These are phyloP conservation scores for Silvanus unidentatus DNA, from an alignment of 2,888 invertebrate species.

Conservation along the genomic window DNA sequence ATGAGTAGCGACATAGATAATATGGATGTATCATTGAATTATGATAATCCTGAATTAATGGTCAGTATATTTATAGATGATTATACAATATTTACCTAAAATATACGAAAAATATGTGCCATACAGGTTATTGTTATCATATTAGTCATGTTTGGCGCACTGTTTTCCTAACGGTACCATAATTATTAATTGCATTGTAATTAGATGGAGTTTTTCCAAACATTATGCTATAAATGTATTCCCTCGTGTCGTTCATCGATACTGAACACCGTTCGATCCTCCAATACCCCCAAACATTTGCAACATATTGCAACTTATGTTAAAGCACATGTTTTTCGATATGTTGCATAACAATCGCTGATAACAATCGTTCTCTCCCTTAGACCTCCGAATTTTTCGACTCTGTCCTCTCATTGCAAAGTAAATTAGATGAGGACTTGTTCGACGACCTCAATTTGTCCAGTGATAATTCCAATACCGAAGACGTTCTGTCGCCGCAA, in stretches of 20 bases:
- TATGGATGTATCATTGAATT: constrained; percentile 38
- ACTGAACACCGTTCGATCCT: too few species aligned
- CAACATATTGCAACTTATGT: neutral
- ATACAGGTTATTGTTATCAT: too few species aligned
- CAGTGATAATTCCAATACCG: constrained; percentile 33
- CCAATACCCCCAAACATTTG: too few species aligned
- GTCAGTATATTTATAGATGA: constrained; percentile 26
- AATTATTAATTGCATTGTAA: too few species aligned
- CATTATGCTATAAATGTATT: too few species aligned
- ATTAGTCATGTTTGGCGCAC: too few species aligned
- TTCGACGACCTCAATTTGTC: constrained; percentile 37
- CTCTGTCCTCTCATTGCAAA: constrained; percentile 58
- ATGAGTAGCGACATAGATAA: constrained; percentile 35
- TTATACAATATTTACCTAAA: too few species aligned
- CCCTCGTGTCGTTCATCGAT: too few species aligned
- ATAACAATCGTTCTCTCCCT: neutral
- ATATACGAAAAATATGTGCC: too few species aligned
- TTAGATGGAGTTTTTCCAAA: too few species aligned
- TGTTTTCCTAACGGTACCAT: too few species aligned
- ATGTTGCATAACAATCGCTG: too few species aligned
- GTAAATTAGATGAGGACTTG: constrained; percentile 51
- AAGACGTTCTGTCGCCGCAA: constrained; percentile 35
- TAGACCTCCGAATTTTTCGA: constrained; percentile 59
- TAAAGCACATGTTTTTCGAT: neutral
- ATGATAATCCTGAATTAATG: constrained; percentile 40